phyloP scores from a whole-genome alignment of 2,113 vertebrate species.

The Myotis lucifugus region DNA sequence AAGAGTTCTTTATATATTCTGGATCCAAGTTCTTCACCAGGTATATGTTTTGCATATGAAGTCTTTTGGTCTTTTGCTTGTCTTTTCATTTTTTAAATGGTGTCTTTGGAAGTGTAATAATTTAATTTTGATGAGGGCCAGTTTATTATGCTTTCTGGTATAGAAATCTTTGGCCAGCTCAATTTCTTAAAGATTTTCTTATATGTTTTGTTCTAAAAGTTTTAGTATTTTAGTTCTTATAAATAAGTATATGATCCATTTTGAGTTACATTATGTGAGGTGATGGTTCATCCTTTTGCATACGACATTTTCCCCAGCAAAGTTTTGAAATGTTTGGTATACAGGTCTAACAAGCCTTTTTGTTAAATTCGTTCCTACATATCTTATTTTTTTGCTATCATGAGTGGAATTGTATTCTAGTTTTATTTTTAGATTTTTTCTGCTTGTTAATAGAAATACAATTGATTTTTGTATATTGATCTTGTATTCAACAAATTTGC shows the following conservation, averaged over 20 bases:
- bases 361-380: background rate
- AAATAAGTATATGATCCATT: background rate
- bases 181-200: background rate
- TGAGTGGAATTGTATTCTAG: background rate
- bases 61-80: background rate
- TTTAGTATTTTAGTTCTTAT: conserved; percentile 10
- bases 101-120: background rate
- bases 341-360: background rate
- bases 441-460: background rate
- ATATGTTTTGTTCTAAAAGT: background rate
- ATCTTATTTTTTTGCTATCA: background rate
- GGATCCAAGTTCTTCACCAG: background rate
- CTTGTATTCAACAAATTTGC: background rate
- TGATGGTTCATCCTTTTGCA: background rate
- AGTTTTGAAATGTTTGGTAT: background rate
- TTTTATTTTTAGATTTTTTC: background rate
- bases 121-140: conserved; percentile 9
- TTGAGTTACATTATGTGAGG: conserved; percentile 6
- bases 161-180: conserved; percentile 27
- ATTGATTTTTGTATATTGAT: background rate
- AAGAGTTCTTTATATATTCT: background rate
- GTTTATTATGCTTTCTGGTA: background rate
- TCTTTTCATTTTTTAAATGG: background rate
- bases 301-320: background rate
- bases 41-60: background rate